Percentiles rank a stretch among this genome's conserved stretches.
These are phyloP conservation scores for Melanotaenia boesemani DNA, from an alignment of 2,797 vertebrate genomes.

Conservation along the genomic window DNA sequence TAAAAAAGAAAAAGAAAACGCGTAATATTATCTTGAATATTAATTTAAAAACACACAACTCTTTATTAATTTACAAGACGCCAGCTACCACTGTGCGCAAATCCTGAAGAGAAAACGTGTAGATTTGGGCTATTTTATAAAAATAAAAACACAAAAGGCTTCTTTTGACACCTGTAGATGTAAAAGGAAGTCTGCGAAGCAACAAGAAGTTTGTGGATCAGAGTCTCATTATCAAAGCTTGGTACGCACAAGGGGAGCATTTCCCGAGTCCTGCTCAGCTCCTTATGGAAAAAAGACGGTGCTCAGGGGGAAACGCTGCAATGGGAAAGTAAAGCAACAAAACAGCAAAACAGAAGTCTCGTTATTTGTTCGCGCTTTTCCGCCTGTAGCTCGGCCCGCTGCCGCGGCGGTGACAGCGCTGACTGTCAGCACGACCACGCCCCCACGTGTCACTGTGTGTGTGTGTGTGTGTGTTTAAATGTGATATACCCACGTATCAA, in stretches of 20 bases:
- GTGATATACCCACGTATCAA: too few species aligned
- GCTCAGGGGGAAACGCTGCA: background rate
- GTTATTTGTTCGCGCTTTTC: slow-evolving; percentile 3
- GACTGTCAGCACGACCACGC: slow-evolving; percentile 28
- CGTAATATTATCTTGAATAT: too few species aligned
- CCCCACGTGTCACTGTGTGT: background rate
- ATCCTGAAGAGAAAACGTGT: background rate
- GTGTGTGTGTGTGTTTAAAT: too few species aligned
- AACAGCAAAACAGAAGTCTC: background rate
- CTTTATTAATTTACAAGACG: too few species aligned
- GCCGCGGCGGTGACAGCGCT: background rate
- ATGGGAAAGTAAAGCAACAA: background rate
- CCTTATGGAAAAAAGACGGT: background rate
- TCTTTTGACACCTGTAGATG: background rate
- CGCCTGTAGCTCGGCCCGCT: background rate
- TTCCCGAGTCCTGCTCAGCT: background rate
- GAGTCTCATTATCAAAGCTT: background rate
- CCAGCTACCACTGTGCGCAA: background rate
- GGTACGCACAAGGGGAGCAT: background rate
- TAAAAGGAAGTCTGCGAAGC: background rate
- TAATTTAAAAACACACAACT: background rate
- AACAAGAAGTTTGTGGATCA: background rate
- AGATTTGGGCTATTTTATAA: background rate
- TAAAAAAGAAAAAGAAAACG: background rate
- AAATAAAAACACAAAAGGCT: background rate